A percentile compares a stretch with the other conserved stretches of the same genome.
Evolutionary conservation across 2,113 vertebrate species (phyloP).

Genomic region (Gasterosteus aculeatus): DNA sequence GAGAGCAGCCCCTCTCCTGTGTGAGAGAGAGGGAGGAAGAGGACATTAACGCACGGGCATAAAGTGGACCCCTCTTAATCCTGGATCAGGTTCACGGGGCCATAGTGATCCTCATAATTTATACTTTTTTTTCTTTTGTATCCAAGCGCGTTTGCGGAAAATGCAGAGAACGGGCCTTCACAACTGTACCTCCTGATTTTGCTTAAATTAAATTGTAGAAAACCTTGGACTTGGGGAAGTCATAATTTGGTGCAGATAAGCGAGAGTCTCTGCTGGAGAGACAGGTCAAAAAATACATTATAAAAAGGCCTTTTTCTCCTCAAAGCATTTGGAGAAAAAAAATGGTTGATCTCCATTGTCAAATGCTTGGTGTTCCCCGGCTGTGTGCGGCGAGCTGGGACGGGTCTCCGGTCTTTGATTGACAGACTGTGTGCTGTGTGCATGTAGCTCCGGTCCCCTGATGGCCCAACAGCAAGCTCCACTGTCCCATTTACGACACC

Average conservation of each 20-base stretch:
- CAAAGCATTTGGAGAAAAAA: constrained; percentile 16
- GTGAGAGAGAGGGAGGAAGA: neutral
- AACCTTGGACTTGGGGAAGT: constrained; percentile 56
- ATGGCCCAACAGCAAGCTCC: constrained; percentile 72
- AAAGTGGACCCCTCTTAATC: constrained; percentile 7
- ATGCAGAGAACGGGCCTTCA: neutral
- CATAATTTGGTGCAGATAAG: constrained; percentile 27
- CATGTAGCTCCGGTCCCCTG: constrained; percentile 69
- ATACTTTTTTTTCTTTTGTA: constrained; percentile 1
- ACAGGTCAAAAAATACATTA: constrained; percentile 49
- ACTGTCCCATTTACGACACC: constrained; percentile 77
- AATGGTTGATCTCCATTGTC: constrained; percentile 38
- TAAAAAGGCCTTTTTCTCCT: neutral
- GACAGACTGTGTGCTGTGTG: constrained; percentile 77
- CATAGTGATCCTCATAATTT: neutral
- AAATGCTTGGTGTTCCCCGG: constrained; percentile 31
- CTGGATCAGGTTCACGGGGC: constrained; percentile 15
- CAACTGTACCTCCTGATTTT: neutral
- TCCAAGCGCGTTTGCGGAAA: neutral
- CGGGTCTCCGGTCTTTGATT: constrained; percentile 77
- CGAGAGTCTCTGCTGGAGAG: constrained; percentile 39
- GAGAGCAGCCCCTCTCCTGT: constrained; percentile 25
- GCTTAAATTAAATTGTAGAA: constrained; percentile 72
- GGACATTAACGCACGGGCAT: neutral
- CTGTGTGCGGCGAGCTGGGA: constrained; percentile 17